Conservation (phyloP, 2,888 invertebrate genomes). For the Metacarcinus magister region DNA sequence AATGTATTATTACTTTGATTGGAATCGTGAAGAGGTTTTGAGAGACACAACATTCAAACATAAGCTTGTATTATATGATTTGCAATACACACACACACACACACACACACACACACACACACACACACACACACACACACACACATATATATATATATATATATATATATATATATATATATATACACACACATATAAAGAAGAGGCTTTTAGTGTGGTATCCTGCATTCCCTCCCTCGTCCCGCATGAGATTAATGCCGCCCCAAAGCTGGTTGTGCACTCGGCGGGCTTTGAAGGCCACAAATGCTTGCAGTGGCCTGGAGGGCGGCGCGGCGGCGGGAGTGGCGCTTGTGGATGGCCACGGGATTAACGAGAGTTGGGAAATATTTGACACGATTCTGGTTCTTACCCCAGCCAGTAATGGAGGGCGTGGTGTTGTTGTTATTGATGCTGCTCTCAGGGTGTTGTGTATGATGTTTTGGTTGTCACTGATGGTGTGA, state of each 20-base stretch:
- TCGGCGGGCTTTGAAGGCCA: background rate
- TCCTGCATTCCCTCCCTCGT: constrained; percentile 18
- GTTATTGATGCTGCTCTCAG: background rate
- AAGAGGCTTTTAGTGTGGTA: background rate
- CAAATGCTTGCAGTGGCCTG: constrained; percentile 34
- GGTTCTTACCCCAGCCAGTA: constrained; percentile 28
- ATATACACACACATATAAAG: constrained; percentile 39
- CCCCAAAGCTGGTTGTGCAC: constrained; percentile 34
- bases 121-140: background rate
- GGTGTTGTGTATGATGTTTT: background rate
- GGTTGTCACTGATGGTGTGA: background rate
- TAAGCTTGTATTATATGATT: no score
- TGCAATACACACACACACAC: no score
- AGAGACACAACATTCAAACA: no score
- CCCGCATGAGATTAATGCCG: constrained; percentile 33
- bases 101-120: no score
- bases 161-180: constrained; percentile 39
- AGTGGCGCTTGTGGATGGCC: constrained; percentile 13
- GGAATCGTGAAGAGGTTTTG: no score
- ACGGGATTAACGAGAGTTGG: constrained; percentile 13
- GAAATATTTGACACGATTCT: constrained; percentile 39
- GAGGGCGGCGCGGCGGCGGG: constrained; percentile 16
- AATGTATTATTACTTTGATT: no score
- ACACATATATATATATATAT: constrained; percentile 35
- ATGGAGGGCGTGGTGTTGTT: background rate